These are phyloP conservation scores for Spea multiplicata DNA, from an alignment of 2,113 vertebrate genomes.

Conservation along the genomic window DNA sequence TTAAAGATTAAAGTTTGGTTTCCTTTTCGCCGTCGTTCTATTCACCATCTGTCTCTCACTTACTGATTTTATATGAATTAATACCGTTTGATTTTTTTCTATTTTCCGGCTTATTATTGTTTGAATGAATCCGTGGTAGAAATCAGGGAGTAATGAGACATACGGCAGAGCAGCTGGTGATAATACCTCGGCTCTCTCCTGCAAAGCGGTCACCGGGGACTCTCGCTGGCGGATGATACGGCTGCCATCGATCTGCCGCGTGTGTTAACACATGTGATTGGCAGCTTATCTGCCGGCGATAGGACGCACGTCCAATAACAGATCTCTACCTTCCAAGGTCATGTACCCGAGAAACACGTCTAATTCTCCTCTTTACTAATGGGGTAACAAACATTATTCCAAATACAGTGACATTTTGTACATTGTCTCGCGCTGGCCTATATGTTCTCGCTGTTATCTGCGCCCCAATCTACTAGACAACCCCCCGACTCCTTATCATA, in stretches of 20 bases:
- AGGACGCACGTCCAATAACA: background rate
- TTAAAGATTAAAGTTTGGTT: too few species aligned
- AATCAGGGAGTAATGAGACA: constrained; percentile 8
- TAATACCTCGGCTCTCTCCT: background rate
- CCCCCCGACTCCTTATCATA: too few species aligned
- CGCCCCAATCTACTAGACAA: too few species aligned
- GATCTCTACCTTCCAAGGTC: too few species aligned
- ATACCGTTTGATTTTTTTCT: background rate
- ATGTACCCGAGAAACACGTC: background rate
- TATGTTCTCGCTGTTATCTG: too few species aligned
- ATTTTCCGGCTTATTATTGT: background rate
- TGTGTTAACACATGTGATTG: background rate
- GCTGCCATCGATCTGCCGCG: background rate
- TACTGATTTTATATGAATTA: background rate
- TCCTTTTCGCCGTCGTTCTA: background rate
- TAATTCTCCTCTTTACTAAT: background rate
- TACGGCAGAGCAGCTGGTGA: constrained; percentile 19
- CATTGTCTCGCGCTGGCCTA: too few species aligned
- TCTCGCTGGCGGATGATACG: background rate
- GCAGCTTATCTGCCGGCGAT: background rate
- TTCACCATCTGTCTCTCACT: background rate
- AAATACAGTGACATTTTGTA: too few species aligned
- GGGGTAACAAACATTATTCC: too few species aligned
- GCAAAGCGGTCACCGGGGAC: background rate
- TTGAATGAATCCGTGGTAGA: constrained; percentile 21